These are phyloP conservation scores for Drosophila erecta DNA, from an alignment of 1,140 invertebrate genomes.

Conservation along the genomic window DNA sequence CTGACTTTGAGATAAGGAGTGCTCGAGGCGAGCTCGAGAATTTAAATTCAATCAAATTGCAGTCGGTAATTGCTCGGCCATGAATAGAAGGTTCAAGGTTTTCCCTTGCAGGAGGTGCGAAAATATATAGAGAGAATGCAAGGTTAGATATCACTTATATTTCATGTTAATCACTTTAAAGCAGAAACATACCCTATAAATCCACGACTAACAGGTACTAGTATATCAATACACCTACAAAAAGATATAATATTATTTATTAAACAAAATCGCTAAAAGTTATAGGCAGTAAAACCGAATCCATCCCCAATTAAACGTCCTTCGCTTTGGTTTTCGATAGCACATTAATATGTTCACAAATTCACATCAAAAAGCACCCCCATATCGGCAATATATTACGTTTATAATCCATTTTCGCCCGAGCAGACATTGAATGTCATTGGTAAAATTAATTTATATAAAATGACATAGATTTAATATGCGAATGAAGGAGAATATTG, in stretches of 20 bases:
- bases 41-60: slow-evolving; percentile 55
- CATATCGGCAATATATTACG: slow-evolving; percentile 25
- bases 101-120: neutral
- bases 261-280: neutral
- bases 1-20: slow-evolving; percentile 45
- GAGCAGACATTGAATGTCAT: slow-evolving; percentile 56
- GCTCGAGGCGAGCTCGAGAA: slow-evolving; percentile 30
- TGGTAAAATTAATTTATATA: slow-evolving; percentile 67
- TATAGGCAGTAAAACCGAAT: slow-evolving; percentile 6
- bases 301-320: slow-evolving; percentile 1
- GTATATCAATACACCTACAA: neutral
- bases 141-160: neutral
- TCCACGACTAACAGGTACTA: neutral
- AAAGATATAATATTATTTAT: neutral
- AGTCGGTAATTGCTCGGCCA: slow-evolving; percentile 40
- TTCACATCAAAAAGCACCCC: slow-evolving; percentile 22
- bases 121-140: neutral
- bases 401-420: slow-evolving; percentile 47
- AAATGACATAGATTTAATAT: slow-evolving; percentile 61
- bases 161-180: too few species aligned
- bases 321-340: slow-evolving; percentile 11
- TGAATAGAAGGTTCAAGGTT: slow-evolving; percentile 25
- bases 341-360: slow-evolving; percentile 24
- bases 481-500: slow-evolving; percentile 46
- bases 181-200: too few species aligned